These are phyloP conservation scores for Myopa testacea DNA, from an alignment of 2,888 invertebrate genomes.

Conservation along the genomic window DNA sequence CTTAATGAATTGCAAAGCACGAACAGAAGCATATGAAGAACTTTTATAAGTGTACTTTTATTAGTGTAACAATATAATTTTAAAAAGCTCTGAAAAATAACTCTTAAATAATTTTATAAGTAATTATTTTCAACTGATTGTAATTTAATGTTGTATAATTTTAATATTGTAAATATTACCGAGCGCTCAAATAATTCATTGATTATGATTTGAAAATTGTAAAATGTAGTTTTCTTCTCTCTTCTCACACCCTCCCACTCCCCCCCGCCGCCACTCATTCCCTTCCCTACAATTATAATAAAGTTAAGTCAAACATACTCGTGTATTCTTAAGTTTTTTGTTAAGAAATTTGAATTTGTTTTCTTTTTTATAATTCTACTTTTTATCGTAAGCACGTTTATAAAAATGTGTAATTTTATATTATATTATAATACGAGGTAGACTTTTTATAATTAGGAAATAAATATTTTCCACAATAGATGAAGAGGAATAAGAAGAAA, in stretches of 20 bases:
- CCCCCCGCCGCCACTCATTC: neutral
- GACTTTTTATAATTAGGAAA: constrained; percentile 17
- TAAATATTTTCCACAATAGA: neutral
- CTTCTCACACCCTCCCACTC: constrained; percentile 32
- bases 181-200: constrained; percentile 6
- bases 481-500: constrained; percentile 5
- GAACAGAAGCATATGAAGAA: neutral
- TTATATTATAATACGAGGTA: constrained; percentile 35
- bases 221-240: neutral
- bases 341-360: neutral
- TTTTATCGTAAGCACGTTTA: constrained; percentile 11
- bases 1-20: constrained; percentile 14
- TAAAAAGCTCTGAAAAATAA: neutral
- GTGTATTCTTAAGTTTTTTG: neutral
- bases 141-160: constrained; percentile 27
- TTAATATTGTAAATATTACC: constrained; percentile 29
- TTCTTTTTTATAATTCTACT: neutral
- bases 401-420: constrained; percentile 33
- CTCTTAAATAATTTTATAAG: neutral
- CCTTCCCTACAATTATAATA: neutral
- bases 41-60: neutral
- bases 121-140: constrained; percentile 22
- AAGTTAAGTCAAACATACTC: neutral
- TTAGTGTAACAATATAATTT: constrained; percentile 17
- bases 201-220: constrained; percentile 30